Evolutionary conservation across 2,113 vertebrate species (phyloP), one percentile per base, ranked within the genome.

Genomic region (Tor tambroides): DNA sequence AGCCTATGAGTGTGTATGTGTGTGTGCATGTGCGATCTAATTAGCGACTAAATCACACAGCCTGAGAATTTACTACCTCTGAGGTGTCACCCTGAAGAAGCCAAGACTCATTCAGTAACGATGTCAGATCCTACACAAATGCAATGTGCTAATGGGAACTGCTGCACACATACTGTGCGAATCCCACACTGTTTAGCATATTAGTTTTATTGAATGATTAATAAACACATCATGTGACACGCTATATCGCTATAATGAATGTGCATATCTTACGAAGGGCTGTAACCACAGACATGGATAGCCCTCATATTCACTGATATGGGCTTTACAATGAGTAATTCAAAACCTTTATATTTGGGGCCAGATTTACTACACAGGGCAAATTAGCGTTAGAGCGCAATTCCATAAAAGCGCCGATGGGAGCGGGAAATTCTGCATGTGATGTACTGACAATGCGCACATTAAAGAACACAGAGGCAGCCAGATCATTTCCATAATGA

Each of bases 11-110:
- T 51, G 21, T 76, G 71, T 83, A 61, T 78, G 72, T 59, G 56
- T 74, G 65, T 65, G 41, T 21, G 21, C 76, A 71, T 85, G 83
- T 85, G 75, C 28, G 23, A 56, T 32, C 69, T 84, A 74, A 84
- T 56, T 74, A 41, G 7, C 35, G 30, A 32, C 28, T 63, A 86
- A 54, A 78, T 71, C 65, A 56, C 71, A 59, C 65, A 83, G 59
- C 43, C 32, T 61, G 61, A 86, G 74, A 86, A 83, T 86, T 77
- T 72, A 77, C 32, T 69, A 83, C 56, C 56, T 83, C 81, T n/a
- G 81, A 54, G 63, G 81, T 71, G 65, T 71, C 30, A 21, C 43
- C 81, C 26, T 69, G 41, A 71, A 83, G 41, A 84, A 84, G 32
- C 65, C 65, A 84, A 84, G 69, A 84, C 67, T 72, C 65, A 72